Evolutionary conservation across 2,797 vertebrate genomes (phyloP), one percentile per base, ranked within the genome.

Genomic region (Acanthurus lineatus): DNA sequence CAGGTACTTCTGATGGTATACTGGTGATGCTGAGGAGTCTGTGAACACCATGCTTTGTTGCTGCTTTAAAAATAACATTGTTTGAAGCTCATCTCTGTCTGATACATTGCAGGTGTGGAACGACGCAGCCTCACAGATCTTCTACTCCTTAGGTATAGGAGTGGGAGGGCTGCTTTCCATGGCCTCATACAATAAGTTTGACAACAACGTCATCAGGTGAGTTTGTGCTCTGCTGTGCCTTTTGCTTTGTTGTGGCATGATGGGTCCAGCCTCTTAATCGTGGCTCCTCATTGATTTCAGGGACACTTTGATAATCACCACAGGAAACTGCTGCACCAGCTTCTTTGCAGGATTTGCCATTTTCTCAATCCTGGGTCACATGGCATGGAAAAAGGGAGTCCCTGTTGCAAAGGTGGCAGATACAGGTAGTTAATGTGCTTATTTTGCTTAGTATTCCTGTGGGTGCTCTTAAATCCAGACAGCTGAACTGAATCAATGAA

Each of bases 171-270:
- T 97, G 66, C 94, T 97, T 0, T 96, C 96, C 6, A 96, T 96
- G 96, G 96, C 96, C 5, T 96, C 96, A 19, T 97, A 96, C 83
- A 97, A 96, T 79, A 96, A 95, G 88, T 96, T 96, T 83, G 94
- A 96, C 93, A 97, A 97, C 90, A 97, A 96, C 42, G 96, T 97
- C 56, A 95, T 97, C 84, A 95, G 96, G 96, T 97, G 25, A 70
- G 89, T 76, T 56, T 52, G 17, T 8, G 2, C n/a, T 61, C 15
- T 2, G 40, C 48, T 45, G n/a, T 5, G 6, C 19, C 17, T 0
- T 4, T 52, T 17, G 5, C 45, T 70, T 15, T 45, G 28, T 47
- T 6, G 35, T 42, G 49, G 40, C 44, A 5, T 9, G 47, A 11
- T 10, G 32, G 12, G 7, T 69, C 47, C 9, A 9, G n/a, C 59